phyloP scores from a whole-genome alignment of 2,888 invertebrate genomes.

The Tholera decimalis region DNA sequence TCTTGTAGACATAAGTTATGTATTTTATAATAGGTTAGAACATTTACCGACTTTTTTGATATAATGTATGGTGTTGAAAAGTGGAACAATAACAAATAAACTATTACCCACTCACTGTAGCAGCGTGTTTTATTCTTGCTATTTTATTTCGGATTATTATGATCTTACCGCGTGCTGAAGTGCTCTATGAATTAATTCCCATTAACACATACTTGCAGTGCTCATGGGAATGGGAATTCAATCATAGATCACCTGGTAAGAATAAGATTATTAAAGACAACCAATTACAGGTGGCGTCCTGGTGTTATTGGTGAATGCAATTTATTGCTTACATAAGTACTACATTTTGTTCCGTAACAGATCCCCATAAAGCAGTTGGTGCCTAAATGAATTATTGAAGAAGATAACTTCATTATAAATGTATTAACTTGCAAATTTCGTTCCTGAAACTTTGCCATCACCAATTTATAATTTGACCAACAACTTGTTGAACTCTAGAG shows the following conservation, averaged over 20 bases:
- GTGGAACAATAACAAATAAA: slow-evolving; percentile 44
- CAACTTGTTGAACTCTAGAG: slow-evolving; percentile 7
- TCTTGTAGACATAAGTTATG: slow-evolving; percentile 10
- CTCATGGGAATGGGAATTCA: neutral
- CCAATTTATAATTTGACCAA: slow-evolving; percentile 32
- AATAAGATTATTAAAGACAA: neutral
- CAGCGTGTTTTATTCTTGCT: slow-evolving; percentile 27
- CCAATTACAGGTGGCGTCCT: neutral
- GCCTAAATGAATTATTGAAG: neutral
- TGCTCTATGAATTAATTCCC: no score
- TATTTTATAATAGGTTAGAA: slow-evolving; percentile 12
- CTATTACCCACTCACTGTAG: slow-evolving; percentile 32
- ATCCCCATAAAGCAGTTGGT: slow-evolving; percentile 13
- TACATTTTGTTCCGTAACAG: no score
- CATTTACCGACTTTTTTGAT: slow-evolving; percentile 35
- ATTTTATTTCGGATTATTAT: neutral
- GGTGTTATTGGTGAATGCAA: neutral
- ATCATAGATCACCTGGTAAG: neutral
- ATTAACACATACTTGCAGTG: no score
- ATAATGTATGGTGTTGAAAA: slow-evolving; percentile 48
- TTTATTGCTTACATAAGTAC: no score
- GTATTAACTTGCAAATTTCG: slow-evolving; percentile 25
- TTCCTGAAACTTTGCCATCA: slow-evolving; percentile 21
- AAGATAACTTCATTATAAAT: slow-evolving; percentile 1
- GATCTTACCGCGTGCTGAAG: no score